phyloP scores from a whole-genome alignment of 2,797 vertebrate species.

The Eulemur coronatus region DNA sequence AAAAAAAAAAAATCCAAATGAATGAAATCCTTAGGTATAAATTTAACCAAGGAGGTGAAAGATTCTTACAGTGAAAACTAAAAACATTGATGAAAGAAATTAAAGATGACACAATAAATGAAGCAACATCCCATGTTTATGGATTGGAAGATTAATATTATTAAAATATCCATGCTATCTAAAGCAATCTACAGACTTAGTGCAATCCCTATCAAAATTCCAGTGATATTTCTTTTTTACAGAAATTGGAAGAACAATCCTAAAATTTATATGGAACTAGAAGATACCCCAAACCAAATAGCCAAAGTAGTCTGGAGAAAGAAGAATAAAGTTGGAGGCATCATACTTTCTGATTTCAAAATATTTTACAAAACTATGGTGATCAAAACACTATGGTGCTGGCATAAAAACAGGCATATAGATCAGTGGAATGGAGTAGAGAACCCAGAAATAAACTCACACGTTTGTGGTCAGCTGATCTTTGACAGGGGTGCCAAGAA shows the following conservation, averaged over 20 bases:
- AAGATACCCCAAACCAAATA: background rate
- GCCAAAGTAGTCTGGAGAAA: background rate
- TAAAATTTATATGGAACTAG: background rate
- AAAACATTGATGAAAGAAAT: background rate
- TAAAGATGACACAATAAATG: background rate
- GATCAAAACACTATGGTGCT: background rate
- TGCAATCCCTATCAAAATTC: background rate
- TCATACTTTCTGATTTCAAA: background rate
- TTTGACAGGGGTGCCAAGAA: background rate
- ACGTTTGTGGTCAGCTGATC: background rate
- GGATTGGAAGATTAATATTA: background rate
- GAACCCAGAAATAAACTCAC: background rate
- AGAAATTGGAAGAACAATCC: background rate
- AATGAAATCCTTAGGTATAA: background rate
- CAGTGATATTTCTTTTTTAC: background rate
- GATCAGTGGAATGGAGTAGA: background rate
- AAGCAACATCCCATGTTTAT: background rate
- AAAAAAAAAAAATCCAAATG: background rate
- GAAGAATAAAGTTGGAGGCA: background rate
- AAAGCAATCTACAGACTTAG: background rate
- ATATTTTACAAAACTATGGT: background rate
- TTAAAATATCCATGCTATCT: background rate
- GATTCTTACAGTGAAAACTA: background rate
- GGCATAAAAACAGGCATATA: background rate
- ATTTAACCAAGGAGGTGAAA: background rate